These are phyloP conservation scores for Orgyia antiqua DNA, from an alignment of 2,888 invertebrate species.

Conservation along the genomic window DNA sequence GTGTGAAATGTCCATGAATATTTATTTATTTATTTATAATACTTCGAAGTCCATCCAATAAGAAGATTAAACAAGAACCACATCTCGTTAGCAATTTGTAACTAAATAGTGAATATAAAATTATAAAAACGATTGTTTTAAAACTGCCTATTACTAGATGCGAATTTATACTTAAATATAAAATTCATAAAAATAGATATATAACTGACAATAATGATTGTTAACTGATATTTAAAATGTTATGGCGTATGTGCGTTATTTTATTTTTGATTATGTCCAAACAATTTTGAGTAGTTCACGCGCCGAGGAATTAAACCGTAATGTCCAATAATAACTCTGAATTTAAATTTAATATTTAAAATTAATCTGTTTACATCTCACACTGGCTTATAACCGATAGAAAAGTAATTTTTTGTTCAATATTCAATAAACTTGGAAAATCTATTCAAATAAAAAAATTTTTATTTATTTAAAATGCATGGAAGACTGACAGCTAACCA, in stretches of 20 bases:
- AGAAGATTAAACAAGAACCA: slow-evolving; percentile 30
- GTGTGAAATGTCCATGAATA: no score
- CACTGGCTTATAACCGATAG: no score
- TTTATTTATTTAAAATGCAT: no score
- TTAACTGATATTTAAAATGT: slow-evolving; percentile 77
- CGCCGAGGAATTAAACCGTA: no score
- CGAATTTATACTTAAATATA: slow-evolving; percentile 77
- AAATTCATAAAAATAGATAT: slow-evolving; percentile 74
- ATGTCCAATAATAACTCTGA: no score
- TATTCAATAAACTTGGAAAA: no score
- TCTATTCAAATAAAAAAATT: no score
- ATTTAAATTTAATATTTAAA: no score
- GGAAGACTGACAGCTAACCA: no score
- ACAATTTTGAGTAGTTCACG: slow-evolving; percentile 50
- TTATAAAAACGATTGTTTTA: slow-evolving; percentile 68
- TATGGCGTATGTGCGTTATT: slow-evolving; percentile 65
- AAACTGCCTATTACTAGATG: slow-evolving; percentile 75
- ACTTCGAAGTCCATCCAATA: slow-evolving; percentile 22
- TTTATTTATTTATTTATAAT: no score
- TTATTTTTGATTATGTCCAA: slow-evolving; percentile 58
- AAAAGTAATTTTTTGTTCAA: no score
- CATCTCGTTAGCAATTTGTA: slow-evolving; percentile 42
- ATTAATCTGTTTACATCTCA: no score
- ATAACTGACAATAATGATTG: slow-evolving; percentile 79
- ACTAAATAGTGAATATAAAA: slow-evolving; percentile 53